Evolutionary conservation across 2,888 invertebrate genomes (phyloP), one percentile per base, ranked within the genome.

Genomic region (Eucera pruinosa): DNA sequence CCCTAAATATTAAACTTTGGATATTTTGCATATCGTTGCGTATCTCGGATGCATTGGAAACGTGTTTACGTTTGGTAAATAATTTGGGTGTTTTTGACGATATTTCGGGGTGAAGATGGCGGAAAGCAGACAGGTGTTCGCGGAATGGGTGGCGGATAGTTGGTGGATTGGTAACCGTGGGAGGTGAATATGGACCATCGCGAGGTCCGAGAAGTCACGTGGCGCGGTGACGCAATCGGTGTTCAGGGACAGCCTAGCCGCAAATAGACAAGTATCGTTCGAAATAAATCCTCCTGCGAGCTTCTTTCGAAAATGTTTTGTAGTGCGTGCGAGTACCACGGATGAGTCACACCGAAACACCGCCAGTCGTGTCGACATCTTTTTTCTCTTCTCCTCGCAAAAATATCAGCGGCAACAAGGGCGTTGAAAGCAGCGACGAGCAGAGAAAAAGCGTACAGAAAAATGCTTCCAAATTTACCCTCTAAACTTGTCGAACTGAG

Each of bases 101-200:
- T n/a, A n/a, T n/a, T n/a, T n/a, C n/a, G n/a, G n/a, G n/a, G n/a
- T n/a, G n/a, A n/a, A n/a, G n/a, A n/a, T n/a, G n/a, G n/a, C n/a
- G n/a, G n/a, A n/a, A n/a, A n/a, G n/a, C n/a, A n/a, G n/a, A n/a
- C n/a, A n/a, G n/a, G n/a, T n/a, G n/a, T n/a, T n/a, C n/a, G n/a
- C n/a, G n/a, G n/a, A n/a, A n/a, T n/a, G n/a, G n/a, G n/a, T n/a
- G n/a, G n/a, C n/a, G n/a, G n/a, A n/a, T n/a, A n/a, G n/a, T n/a
- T 65, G 33, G 54, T 2, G 13, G 39, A 77, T 80, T 50, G 45
- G 58, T 60, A 61, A 58, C 36, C 64, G 83, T 81, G 72, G 83
- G 83, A 73, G 81, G 72, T 50, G 75, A 83, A 67, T 78, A 83
- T 83, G 83, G 83, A 78, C 60, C 83, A 81, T 78, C 69, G 25